Conservation (phyloP, 2,113 vertebrate genomes). For the Mormyrus iriodes region DNA sequence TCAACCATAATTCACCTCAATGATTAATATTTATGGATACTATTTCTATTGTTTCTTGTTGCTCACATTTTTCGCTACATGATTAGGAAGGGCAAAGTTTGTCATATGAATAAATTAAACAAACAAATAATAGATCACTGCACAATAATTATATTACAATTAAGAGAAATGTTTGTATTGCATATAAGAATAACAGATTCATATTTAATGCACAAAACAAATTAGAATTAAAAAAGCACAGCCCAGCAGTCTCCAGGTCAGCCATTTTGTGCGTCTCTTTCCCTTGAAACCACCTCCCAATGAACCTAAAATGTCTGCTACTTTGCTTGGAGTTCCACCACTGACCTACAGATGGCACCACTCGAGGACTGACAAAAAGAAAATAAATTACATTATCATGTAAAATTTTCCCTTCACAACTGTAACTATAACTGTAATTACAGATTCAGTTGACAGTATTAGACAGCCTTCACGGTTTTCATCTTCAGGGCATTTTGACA, state of each 20-base stretch:
- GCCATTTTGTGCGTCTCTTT: constrained; percentile 61
- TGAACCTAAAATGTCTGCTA: constrained; percentile 41
- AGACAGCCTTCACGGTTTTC: not conserved
- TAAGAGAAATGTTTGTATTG: not conserved
- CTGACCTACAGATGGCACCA: constrained; percentile 44
- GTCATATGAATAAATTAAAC: not conserved
- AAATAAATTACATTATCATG: not conserved
- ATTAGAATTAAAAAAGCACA: not conserved
- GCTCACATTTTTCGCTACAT: not conserved
- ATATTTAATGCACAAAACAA: not conserved
- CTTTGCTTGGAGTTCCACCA: constrained; percentile 42
- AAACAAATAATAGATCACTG: not conserved
- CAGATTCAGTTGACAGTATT: not conserved
- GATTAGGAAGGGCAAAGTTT: not conserved
- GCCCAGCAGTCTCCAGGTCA: constrained; percentile 29
- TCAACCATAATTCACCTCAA: not conserved
- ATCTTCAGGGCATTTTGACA: not conserved
- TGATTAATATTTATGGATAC: not conserved
- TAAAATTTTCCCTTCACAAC: not conserved
- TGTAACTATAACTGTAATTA: not conserved
- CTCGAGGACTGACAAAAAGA: not conserved
- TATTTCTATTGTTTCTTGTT: not conserved
- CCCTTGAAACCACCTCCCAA: constrained; percentile 19
- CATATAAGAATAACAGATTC: not conserved
- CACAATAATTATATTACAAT: not conserved